Evolutionary conservation across 2,888 invertebrate species (phyloP).

Genomic region (Augiades crinisus): DNA sequence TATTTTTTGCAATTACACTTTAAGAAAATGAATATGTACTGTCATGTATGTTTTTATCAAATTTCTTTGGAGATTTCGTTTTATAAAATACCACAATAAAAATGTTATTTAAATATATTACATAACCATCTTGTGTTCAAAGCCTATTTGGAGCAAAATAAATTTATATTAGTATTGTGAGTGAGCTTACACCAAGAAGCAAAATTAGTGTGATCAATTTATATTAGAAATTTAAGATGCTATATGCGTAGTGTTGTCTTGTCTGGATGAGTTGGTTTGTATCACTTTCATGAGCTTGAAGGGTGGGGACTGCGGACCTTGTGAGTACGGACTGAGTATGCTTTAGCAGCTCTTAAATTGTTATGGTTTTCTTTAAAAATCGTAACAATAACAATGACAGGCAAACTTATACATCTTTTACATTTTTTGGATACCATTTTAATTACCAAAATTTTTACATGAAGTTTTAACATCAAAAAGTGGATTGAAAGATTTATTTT

Average conservation of each 20-base stretch:
- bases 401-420: conserved; percentile 2
- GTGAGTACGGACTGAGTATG: conserved; percentile 1
- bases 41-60: background rate
- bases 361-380: background rate
- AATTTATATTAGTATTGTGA: conserved; percentile 5
- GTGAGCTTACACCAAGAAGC: conserved; percentile 6
- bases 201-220: conserved; percentile 5
- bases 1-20: background rate
- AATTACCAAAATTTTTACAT: conserved; percentile 10
- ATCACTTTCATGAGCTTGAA: background rate
- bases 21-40: no score
- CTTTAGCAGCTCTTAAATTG: conserved; percentile 1
- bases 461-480: conserved; percentile 4
- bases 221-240: conserved; percentile 10
- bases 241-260: conserved; percentile 9
- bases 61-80: background rate
- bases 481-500: background rate
- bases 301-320: no score
- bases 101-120: background rate
- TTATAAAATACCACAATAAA: background rate
- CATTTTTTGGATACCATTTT: conserved; percentile 11
- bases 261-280: background rate
- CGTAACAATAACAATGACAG: background rate
- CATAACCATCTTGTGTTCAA: conserved; percentile 16
- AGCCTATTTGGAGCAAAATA: background rate